phyloP scores from a whole-genome alignment of 2,888 invertebrate species.

The Noctua comes region DNA sequence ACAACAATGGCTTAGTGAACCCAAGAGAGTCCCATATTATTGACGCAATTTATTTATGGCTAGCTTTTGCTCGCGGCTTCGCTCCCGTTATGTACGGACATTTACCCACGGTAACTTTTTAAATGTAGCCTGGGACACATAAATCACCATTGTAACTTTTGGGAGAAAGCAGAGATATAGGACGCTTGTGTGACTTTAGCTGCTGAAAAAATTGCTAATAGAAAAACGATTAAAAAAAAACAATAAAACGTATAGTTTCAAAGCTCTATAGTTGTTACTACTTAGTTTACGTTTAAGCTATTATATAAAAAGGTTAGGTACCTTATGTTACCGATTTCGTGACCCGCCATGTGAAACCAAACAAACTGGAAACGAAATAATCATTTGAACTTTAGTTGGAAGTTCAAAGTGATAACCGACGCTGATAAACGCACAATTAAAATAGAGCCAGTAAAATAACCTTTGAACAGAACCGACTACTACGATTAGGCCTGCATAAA shows the following conservation, averaged over 20 bases:
- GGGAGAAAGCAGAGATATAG: background rate
- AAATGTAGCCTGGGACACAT: too few relatives aligned
- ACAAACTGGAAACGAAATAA: constrained; percentile 11
- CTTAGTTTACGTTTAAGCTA: background rate
- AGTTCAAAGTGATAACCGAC: constrained; percentile 25
- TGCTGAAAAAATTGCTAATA: background rate
- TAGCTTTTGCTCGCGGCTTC: background rate
- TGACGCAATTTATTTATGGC: background rate
- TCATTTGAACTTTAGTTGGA: constrained; percentile 40
- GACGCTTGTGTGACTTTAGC: too few relatives aligned
- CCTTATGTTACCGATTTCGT: constrained; percentile 18
- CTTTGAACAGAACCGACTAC: background rate
- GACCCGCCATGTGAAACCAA: background rate
- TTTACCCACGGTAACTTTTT: background rate
- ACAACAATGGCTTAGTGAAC: constrained; percentile 9
- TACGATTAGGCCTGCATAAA: background rate
- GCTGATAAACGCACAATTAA: constrained; percentile 13
- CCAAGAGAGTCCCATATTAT: background rate
- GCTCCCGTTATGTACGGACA: background rate
- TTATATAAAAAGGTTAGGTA: background rate
- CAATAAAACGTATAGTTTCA: background rate
- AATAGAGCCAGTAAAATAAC: background rate
- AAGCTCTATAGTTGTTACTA: background rate
- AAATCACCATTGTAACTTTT: background rate
- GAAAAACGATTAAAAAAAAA: background rate